A percentile compares a stretch with the other conserved stretches of the same genome.
phyloP scores from a whole-genome alignment of 2,888 invertebrate species.

The Polydrusus cervinus region DNA sequence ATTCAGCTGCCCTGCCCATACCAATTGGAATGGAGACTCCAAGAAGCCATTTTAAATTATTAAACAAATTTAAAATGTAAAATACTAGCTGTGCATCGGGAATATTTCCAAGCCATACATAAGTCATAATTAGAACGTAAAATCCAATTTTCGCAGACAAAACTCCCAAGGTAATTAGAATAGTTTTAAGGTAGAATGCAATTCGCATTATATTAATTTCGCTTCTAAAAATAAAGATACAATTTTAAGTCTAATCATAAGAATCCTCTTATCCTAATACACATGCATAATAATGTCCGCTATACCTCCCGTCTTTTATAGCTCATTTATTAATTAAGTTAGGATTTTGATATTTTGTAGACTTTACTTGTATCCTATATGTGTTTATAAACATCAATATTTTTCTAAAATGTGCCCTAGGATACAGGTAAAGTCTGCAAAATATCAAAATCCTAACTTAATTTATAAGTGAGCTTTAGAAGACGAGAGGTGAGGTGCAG shows the following conservation, averaged over 20 bases:
- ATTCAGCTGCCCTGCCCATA: constrained; percentile 87
- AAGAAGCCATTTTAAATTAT: constrained; percentile 88
- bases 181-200: constrained; percentile 64
- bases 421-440: too few species aligned
- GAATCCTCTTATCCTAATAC: too few species aligned
- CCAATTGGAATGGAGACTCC: constrained; percentile 92
- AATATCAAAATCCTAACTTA: too few species aligned
- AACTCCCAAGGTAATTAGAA: constrained; percentile 63
- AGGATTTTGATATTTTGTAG: too few species aligned
- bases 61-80: constrained; percentile 92
- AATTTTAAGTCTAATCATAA: neutral
- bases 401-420: too few species aligned
- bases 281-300: too few species aligned
- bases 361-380: too few species aligned
- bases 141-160: constrained; percentile 66
- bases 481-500: too few species aligned
- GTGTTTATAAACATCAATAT: too few species aligned
- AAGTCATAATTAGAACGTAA: constrained; percentile 72
- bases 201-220: constrained; percentile 76
- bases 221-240: constrained; percentile 70
- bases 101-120: constrained; percentile 79
- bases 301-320: too few species aligned
- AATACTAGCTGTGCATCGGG: constrained; percentile 90
- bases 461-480: too few species aligned
- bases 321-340: too few species aligned